A percentile compares a stretch with the other conserved stretches of the same genome.
phyloP scores from a whole-genome alignment of 2,113 vertebrate genomes.

The Perca flavescens region DNA sequence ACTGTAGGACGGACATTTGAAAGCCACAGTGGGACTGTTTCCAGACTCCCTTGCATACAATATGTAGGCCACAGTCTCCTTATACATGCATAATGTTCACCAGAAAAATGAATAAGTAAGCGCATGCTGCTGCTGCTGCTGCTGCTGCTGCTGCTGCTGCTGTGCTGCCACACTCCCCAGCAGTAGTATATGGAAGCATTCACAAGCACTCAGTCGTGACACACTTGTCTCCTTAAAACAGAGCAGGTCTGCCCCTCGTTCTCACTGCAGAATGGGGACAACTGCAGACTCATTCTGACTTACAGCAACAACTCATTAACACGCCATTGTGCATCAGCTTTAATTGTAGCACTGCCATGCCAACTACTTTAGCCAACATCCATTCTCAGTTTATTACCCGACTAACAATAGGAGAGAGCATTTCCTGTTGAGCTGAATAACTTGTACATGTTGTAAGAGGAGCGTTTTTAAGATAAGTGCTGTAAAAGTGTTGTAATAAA shows the following conservation, averaged over 20 bases:
- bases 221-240: background rate
- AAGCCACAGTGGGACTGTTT: slow-evolving; percentile 23
- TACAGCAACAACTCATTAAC: slow-evolving; percentile 44
- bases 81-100: slow-evolving; percentile 22
- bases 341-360: slow-evolving; percentile 34
- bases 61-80: slow-evolving; percentile 44
- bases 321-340: slow-evolving; percentile 23
- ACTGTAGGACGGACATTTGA: background rate
- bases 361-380: slow-evolving; percentile 12
- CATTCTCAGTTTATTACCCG: slow-evolving; percentile 31
- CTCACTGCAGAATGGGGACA: background rate
- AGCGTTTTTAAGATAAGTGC: background rate
- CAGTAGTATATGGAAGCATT: background rate
- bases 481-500: background rate
- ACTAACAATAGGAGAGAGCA: slow-evolving; percentile 17
- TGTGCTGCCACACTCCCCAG: slow-evolving; percentile 8
- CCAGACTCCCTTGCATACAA: slow-evolving; percentile 27
- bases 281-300: slow-evolving; percentile 13
- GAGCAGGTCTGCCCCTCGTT: slow-evolving; percentile 1
- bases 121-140: slow-evolving; percentile 3
- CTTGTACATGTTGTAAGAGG: background rate
- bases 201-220: background rate
- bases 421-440: slow-evolving; percentile 15
- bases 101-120: slow-evolving; percentile 19
- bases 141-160: slow-evolving; percentile 22